Conservation (phyloP, 1,140 invertebrate genomes). For the Drosophila miranda region DNA sequence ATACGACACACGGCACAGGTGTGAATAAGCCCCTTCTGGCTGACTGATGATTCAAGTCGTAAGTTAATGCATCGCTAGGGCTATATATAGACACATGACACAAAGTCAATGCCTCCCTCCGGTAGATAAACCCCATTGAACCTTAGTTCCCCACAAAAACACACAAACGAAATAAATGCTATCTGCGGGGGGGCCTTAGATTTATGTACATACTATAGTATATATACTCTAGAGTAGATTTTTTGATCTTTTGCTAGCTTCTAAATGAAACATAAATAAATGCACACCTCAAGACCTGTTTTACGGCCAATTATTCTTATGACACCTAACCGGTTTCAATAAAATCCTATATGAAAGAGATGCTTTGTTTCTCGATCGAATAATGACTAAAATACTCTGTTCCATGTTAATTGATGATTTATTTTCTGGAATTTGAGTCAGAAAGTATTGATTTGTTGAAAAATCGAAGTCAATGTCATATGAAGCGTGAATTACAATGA, state of each 20-base stretch:
- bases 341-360: too few species aligned
- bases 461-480: too few species aligned
- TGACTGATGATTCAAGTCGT: conserved; percentile 59
- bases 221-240: too few species aligned
- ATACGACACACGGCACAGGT: conserved; percentile 10
- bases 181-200: too few species aligned
- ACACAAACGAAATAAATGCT: background rate
- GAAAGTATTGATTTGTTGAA: too few species aligned
- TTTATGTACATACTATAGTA: too few species aligned
- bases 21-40: conserved; percentile 10
- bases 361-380: too few species aligned
- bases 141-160: conserved; percentile 35
- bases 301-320: background rate
- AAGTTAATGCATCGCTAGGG: conserved; percentile 18
- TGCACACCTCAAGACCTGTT: conserved; percentile 6
- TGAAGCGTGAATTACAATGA: too few species aligned
- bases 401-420: too few species aligned
- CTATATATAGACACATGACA: conserved; percentile 69
- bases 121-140: conserved; percentile 51
- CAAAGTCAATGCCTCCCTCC: conserved; percentile 31
- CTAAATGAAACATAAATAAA: conserved; percentile 12
- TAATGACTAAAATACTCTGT: too few species aligned
- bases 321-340: background rate
- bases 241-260: too few species aligned
- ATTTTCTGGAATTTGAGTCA: too few species aligned